A percentile compares a stretch with the other conserved stretches of the same genome.
Conservation (phyloP, 2,797 vertebrate species). For the Otolemur crassicaudatus region DNA sequence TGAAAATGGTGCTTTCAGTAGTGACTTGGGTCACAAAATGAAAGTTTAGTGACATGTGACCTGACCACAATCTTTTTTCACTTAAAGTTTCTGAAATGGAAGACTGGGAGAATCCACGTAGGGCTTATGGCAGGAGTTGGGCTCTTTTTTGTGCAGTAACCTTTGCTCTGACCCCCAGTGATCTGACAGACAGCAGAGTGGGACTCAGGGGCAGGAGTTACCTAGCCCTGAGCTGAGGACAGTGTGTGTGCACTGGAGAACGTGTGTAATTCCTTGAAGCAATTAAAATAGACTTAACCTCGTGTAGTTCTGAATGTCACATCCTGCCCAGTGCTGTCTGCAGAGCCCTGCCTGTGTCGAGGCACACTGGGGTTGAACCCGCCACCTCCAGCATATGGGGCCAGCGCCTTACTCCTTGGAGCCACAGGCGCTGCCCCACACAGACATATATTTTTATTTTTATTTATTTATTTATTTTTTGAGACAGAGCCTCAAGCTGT, state of each 20-base stretch:
- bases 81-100: background rate
- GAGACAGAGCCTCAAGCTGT: too few species aligned
- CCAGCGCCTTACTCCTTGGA: too few species aligned
- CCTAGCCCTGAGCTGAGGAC: background rate
- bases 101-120: background rate
- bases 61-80: background rate
- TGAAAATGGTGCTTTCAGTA: background rate
- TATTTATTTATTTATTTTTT: too few species aligned
- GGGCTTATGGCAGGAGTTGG: background rate
- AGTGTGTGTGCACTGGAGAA: accelerated
- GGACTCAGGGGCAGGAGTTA: background rate
- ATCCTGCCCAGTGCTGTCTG: accelerated
- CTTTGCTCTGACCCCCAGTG: background rate
- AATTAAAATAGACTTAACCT: background rate
- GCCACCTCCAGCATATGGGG: too few species aligned
- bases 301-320: background rate
- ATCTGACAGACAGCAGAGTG: background rate
- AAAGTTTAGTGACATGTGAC: background rate
- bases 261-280: background rate
- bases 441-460: too few species aligned
- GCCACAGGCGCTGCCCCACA: too few species aligned
- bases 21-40: background rate
- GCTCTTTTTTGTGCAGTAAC: background rate
- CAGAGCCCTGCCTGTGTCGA: background rate
- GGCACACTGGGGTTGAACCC: too few species aligned